Base-by-base conservation (phyloP, 1,140 invertebrate species). In the Drosophila subobscura region DNA sequence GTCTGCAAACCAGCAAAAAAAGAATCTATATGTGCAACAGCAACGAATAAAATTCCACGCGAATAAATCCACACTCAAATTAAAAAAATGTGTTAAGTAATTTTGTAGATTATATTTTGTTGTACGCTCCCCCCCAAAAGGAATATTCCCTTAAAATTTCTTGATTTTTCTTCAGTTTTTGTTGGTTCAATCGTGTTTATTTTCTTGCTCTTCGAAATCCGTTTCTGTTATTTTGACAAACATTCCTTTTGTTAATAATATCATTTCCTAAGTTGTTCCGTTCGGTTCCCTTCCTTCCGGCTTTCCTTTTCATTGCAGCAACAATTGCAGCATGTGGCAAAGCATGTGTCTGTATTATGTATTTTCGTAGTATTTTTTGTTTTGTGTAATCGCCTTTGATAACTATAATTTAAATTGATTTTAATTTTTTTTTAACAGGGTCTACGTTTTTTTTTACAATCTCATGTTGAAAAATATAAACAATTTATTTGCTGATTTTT, bases 381-480 rank as follows among this genome's bases (percentile, higher is more conserved):
- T 58, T 46, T 33, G 40, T 51, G 12, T 60, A 60, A 44, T 61
- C 46, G 46, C 20, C n/a, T 22, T 77, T 49, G 60, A 73, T 81
- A 67, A 56, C 63, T 41, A 64, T 44, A 59, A 47, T 46, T 63
- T 50, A 33, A 16, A 52, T 58, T 23, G 8, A 12, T 53, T 67
- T 67, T 2, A 33, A 12, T 37, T 29, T 14, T 20, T 12, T 49
- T 65, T 51, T 74, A 74, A 74, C 72, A 74, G 40, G 40, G 77
- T 44, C 45, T 66, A 63, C 29, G 14, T 75, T 75, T 56, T 33
- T 33, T 58, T 49, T 55, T 75, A 76, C 60, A 77, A 55, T 67
- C 50, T 61, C 58, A 77, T 73, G 44, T 65, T 84, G 81, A 86
- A 79, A 84, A 86, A 73, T 84, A 85, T 55, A 85, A 86, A 85